phyloP scores from a whole-genome alignment of 2,113 vertebrate genomes.

The Mormyrus lacerda region DNA sequence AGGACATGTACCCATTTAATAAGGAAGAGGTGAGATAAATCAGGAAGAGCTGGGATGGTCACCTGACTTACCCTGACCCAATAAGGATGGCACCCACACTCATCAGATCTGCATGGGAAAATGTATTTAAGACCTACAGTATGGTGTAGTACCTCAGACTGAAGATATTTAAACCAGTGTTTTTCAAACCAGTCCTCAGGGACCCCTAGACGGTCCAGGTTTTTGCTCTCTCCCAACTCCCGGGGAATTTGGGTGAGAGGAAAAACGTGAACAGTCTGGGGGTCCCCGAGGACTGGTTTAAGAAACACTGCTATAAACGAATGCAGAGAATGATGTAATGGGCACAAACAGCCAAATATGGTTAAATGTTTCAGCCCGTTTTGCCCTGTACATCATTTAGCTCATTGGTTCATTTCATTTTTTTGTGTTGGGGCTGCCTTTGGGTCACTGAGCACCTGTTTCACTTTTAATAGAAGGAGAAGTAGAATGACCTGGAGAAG shows the following conservation, averaged over 20 bases:
- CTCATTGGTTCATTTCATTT: conserved; percentile 28
- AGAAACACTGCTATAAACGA: not conserved
- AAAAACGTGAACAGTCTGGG: not conserved
- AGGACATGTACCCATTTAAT: not conserved
- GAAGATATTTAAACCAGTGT: too few relatives aligned
- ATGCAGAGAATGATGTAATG: not conserved
- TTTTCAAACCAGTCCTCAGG: not conserved
- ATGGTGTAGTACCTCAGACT: not conserved
- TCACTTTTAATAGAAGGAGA: conserved; percentile 45
- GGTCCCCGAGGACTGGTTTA: not conserved
- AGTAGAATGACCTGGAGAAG: conserved; percentile 38
- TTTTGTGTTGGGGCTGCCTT: conserved; percentile 29
- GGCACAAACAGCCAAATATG: not conserved
- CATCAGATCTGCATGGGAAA: not conserved
- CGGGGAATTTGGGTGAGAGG: not conserved
- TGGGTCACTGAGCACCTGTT: conserved; percentile 36
- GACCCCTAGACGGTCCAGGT: not conserved
- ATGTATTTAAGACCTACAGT: not conserved
- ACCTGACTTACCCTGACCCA: not conserved
- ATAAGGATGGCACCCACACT: not conserved
- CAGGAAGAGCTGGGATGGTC: not conserved
- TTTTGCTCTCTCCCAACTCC: not conserved
- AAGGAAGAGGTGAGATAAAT: not conserved
- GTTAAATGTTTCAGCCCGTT: conserved; percentile 1
- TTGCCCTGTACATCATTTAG: conserved; percentile 44